Conservation (phyloP, 2,888 invertebrate species). For the Rotaria socialis region DNA sequence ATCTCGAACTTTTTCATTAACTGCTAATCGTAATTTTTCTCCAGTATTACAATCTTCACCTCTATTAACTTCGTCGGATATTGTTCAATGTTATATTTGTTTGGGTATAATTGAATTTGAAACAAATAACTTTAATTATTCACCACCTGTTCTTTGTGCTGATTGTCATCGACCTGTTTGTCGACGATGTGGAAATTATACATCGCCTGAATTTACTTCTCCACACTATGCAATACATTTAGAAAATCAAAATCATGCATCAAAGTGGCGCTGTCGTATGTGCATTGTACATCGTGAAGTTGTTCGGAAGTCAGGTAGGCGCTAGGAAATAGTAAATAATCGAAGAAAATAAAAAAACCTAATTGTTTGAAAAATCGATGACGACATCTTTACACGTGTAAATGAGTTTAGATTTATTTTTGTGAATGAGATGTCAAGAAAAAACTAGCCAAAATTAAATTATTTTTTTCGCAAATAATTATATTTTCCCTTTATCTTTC, state of each 20-base stretch:
- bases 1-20: neutral
- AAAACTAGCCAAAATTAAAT: neutral
- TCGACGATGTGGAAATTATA: slow-evolving; percentile 40
- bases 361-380: neutral
- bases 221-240: neutral
- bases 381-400: neutral
- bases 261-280: slow-evolving; percentile 33
- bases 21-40: neutral
- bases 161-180: slow-evolving; percentile 39
- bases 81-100: slow-evolving; percentile 29
- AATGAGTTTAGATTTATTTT: neutral
- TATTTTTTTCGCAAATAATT: slow-evolving; percentile 13
- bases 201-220: neutral
- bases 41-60: neutral
- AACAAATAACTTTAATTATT: neutral
- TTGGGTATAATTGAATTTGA: neutral
- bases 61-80: neutral
- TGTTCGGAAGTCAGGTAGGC: slow-evolving; percentile 20
- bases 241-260: slow-evolving; percentile 33
- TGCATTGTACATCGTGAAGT: slow-evolving; percentile 19
- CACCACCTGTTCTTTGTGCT: neutral
- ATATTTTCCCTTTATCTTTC: neutral
- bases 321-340: neutral
- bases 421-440: neutral
- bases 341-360: neutral